These are phyloP conservation scores for Ornithoptera alexandrae DNA, from an alignment of 2,888 invertebrate species.

Conservation along the genomic window DNA sequence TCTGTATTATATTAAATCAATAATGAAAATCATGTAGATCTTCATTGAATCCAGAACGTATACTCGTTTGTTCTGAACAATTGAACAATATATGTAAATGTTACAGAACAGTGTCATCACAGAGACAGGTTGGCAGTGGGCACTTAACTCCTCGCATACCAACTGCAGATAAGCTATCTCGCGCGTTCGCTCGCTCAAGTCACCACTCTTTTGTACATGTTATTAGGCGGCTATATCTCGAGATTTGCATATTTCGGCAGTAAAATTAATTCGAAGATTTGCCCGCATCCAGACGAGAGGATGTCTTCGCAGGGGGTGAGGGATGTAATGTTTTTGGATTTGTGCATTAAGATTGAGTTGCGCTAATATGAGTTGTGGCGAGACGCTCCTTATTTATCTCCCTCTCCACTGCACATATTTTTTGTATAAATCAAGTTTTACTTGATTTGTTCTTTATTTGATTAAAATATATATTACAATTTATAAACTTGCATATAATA, in stretches of 20 bases:
- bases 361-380: conserved; percentile 50
- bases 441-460: too few relatives aligned
- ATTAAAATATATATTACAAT: too few relatives aligned
- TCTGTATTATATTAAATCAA: too few relatives aligned
- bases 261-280: conserved; percentile 82
- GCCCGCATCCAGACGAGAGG: conserved; percentile 67
- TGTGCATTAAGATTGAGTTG: conserved; percentile 67
- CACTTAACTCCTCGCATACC: conserved; percentile 27
- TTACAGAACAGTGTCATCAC: conserved; percentile 15
- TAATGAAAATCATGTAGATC: too few relatives aligned
- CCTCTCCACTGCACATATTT: too few relatives aligned
- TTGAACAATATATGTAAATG: too few relatives aligned
- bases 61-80: too few relatives aligned
- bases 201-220: conserved; percentile 81
- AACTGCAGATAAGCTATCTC: conserved; percentile 41
- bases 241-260: conserved; percentile 80
- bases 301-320: conserved; percentile 50
- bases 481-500: too few relatives aligned
- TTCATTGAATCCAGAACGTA: too few relatives aligned
- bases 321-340: conserved; percentile 64
- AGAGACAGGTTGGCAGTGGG: conserved; percentile 36
- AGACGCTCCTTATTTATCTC: conserved; percentile 3
- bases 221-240: conserved; percentile 78
- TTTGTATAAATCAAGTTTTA: too few relatives aligned
- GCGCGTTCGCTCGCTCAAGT: conserved; percentile 59